Conservation (phyloP, 2,888 invertebrate species). For the Limenitis camilla region DNA sequence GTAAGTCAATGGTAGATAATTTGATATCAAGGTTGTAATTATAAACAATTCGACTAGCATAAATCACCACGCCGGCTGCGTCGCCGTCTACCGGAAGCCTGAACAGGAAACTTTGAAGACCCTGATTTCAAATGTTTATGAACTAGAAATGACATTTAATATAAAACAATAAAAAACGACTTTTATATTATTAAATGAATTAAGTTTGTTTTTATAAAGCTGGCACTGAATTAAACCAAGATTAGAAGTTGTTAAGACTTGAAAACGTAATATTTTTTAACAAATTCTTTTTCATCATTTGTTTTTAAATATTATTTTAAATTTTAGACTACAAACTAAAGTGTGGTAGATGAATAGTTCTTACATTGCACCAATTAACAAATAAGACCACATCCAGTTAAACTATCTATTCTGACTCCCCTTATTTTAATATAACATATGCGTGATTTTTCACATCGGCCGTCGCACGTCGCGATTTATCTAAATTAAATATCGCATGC, state of each 20-base stretch:
- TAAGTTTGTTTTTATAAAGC: no score
- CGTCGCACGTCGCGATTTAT: slow-evolving; percentile 71
- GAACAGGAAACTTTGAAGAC: slow-evolving; percentile 61
- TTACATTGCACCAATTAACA: no score
- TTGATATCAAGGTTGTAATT: slow-evolving; percentile 50
- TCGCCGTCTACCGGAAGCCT: slow-evolving; percentile 55
- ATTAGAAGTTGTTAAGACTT: no score
- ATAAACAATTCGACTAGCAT: slow-evolving; percentile 61
- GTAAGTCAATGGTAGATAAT: slow-evolving; percentile 30
- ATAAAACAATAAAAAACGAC: background rate
- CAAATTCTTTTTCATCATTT: no score
- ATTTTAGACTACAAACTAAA: no score
- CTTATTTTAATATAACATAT: slow-evolving; percentile 52
- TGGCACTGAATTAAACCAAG: no score
- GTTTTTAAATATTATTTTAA: no score
- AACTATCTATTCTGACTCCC: slow-evolving; percentile 32
- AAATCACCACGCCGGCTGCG: slow-evolving; percentile 63
- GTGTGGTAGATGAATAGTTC: no score
- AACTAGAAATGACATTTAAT: slow-evolving; percentile 34
- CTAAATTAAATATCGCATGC: slow-evolving; percentile 73
- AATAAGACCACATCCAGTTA: slow-evolving; percentile 35
- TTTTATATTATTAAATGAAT: background rate
- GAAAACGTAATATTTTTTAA: no score
- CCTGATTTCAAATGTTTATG: slow-evolving; percentile 23
- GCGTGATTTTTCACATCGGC: slow-evolving; percentile 67